Percentiles rank a stretch among this genome's conserved stretches.
Conservation (phyloP, 2,113 vertebrate species). For the Gopherus flavomarginatus region DNA sequence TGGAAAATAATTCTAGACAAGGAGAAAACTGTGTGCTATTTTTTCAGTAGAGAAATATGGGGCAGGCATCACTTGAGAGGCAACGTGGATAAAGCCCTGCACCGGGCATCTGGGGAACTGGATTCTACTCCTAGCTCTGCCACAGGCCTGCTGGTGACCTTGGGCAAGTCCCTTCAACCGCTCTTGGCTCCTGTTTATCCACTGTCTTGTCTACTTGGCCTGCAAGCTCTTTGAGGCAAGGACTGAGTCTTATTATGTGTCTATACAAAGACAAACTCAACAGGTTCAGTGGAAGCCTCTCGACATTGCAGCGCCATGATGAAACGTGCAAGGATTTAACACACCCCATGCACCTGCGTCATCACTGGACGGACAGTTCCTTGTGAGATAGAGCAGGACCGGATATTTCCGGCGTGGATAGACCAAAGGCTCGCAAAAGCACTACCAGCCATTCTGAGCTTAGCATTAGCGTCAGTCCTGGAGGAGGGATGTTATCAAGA, state of each 20-base stretch:
- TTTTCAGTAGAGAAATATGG: accelerated
- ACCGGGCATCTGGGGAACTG: neutral
- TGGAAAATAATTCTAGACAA: neutral
- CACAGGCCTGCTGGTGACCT: neutral
- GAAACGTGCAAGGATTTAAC: neutral
- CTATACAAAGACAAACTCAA: accelerated
- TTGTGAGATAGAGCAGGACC: neutral
- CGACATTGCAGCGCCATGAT: neutral
- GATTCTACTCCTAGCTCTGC: neutral
- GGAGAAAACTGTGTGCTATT: neutral
- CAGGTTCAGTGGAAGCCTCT: neutral
- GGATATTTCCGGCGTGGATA: neutral
- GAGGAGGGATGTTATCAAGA: neutral
- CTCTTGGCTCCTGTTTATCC: neutral
- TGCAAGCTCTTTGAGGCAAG: neutral
- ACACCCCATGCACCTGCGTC: neutral
- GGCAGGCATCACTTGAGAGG: neutral
- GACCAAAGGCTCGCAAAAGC: neutral
- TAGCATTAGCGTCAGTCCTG: neutral
- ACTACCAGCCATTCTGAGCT: neutral
- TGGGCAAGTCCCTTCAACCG: neutral
- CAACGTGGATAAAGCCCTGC: no score
- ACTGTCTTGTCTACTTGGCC: neutral
- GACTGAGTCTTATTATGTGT: neutral
- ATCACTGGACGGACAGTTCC: neutral